Evolutionary conservation across 2,888 invertebrate genomes (phyloP), one percentile per base, ranked within the genome.

Genomic region (Dryobota labecula): DNA sequence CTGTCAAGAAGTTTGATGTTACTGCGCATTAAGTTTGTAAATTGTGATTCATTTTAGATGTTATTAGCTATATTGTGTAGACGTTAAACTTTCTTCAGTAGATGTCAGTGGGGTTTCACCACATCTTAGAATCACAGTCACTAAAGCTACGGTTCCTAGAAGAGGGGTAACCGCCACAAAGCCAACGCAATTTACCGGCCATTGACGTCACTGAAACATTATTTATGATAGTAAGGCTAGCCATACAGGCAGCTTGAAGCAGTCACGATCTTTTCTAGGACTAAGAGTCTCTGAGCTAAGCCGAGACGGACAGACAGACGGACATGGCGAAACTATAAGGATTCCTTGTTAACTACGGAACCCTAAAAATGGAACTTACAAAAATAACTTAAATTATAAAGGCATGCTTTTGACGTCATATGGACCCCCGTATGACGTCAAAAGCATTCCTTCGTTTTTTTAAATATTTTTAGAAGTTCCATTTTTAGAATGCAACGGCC

Each of bases 401-500:
- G n/a, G n/a, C n/a, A n/a, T n/a, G n/a, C n/a, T n/a, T n/a, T n/a
- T n/a, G n/a, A n/a, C n/a, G n/a, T n/a, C n/a, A n/a, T n/a, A n/a
- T n/a, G n/a, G n/a, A n/a, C 5, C 5, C 13, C 20, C 43, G 33
- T 57, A n/a, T 74, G 75, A 64, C 65, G 75, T 57, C 73, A 74
- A 57, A 20, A 15, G 43, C 30, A 18, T 36, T 33, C 20, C 18
- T 73, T 56, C n/a, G 30, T 47, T 36, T 72, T n/a, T 60, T 24
- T 1, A 54, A n/a, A 33, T 47, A 47, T 72, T 41, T 71, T 71
- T 47, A 0, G 13, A 33, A 2, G n/a, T n/a, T 72, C 2, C 9
- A 0, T 33, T 54, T 61, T 73, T 47, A 41, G 20, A 30, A 30
- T 60, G 30, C 24, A n/a, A 36, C 18, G 13, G 30, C 24, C 33